Percentiles rank a stretch among this genome's conserved stretches.
These are phyloP conservation scores for Pherbina coryleti DNA, from an alignment of 2,888 invertebrate species.

Conservation along the genomic window DNA sequence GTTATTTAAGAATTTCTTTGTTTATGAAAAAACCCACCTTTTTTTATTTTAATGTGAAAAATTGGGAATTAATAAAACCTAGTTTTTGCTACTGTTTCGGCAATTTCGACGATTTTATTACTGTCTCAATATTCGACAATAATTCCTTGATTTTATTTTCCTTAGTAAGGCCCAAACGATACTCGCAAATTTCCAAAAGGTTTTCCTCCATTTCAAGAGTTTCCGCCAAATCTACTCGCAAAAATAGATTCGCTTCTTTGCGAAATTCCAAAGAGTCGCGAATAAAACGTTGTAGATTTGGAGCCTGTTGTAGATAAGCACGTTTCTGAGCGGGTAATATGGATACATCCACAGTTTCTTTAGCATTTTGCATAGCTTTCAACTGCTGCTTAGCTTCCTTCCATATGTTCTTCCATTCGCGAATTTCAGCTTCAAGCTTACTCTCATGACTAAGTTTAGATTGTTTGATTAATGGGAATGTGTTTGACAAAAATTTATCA, in stretches of 20 bases:
- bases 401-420: constrained; percentile 51
- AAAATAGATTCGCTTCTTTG: constrained; percentile 51
- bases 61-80: no score
- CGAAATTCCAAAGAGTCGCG: constrained; percentile 56
- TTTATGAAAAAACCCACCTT: no score
- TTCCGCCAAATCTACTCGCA: constrained; percentile 51
- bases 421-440: constrained; percentile 50
- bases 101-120: no score
- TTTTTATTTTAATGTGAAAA: no score
- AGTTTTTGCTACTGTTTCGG: no score
- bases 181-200: constrained; percentile 49
- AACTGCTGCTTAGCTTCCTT: constrained; percentile 40
- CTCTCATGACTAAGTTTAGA: constrained; percentile 49
- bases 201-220: constrained; percentile 51
- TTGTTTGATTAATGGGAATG: neutral
- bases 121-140: constrained; percentile 41
- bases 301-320: constrained; percentile 53
- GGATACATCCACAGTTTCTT: constrained; percentile 42
- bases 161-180: constrained; percentile 38
- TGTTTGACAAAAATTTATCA: neutral
- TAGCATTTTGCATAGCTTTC: constrained; percentile 40
- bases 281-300: constrained; percentile 55
- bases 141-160: constrained; percentile 40
- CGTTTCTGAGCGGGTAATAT: constrained; percentile 56
- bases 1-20: no score